phyloP scores from a whole-genome alignment of 2,888 invertebrate species.

The Lithophane leautieri region DNA sequence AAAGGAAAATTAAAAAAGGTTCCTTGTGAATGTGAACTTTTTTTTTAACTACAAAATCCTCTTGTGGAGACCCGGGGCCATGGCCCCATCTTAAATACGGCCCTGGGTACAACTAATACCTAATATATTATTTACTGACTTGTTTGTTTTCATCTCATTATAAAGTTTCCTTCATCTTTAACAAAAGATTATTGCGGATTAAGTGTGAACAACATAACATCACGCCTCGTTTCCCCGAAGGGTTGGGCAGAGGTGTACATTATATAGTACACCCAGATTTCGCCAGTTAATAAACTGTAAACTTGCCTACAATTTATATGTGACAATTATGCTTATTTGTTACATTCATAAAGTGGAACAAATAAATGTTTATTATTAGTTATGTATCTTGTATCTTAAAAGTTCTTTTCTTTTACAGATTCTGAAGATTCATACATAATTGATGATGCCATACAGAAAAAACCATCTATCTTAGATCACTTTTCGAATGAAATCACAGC shows the following conservation, averaged over 20 bases:
- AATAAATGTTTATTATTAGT: neutral
- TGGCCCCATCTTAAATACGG: too few species aligned
- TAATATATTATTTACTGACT: neutral
- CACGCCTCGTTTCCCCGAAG: too few species aligned
- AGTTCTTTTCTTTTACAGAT: constrained; percentile 71
- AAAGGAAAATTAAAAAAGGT: too few species aligned
- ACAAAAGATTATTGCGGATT: neutral
- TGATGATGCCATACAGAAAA: constrained; percentile 73
- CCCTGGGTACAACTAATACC: neutral
- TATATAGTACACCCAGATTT: too few species aligned
- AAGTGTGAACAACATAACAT: too few species aligned
- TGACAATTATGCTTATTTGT: neutral
- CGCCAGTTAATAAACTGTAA: neutral
- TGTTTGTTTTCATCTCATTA: neutral
- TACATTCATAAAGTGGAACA: neutral
- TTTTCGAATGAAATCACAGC: constrained; percentile 84
- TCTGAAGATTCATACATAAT: constrained; percentile 74
- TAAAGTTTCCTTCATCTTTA: neutral
- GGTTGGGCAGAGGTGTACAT: too few species aligned
- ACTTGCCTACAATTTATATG: neutral
- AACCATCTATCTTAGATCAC: constrained; percentile 79
- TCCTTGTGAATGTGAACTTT: too few species aligned
- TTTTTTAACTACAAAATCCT: too few species aligned
- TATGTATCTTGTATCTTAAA: neutral
- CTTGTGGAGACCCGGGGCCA: too few species aligned